Evolutionary conservation across 2,888 invertebrate species (phyloP), one percentile per base, ranked within the genome.

Genomic region (Tricholauxania praeusta): DNA sequence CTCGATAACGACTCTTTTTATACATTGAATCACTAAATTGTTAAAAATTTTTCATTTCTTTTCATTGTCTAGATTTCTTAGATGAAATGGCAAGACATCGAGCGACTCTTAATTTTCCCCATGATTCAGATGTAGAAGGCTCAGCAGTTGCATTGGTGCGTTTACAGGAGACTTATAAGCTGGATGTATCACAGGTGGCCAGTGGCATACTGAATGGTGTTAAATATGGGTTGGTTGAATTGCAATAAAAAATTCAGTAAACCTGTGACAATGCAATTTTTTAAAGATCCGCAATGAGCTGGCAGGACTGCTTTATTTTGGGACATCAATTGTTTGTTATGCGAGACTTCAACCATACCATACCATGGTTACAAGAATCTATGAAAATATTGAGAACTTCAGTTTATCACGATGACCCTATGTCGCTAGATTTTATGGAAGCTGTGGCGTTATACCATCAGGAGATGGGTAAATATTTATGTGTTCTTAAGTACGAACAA

Each of bases 231-330:
- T 91, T 82, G 80, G 81, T 67, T 63, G n/a, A 28, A n/a, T 47
- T 65, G 17, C 32, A 14, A 32, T 3, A 39, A 49, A 60, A 19
- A 55, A 28, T 14, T 63, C 17, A 52, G 51, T 62, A 47, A 60
- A 74, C 57, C 60, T 70, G 22, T 28, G 17, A 32, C 17, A 51
- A 67, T 72, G 14, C 15, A 19, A 22, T 22, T 1, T 12, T 12
- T 1, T 19, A 22, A 64, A 91, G 92, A 78, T 88, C 91, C 0
- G 90, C 92, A 73, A 90, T 93, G 89, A 88, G 91, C 85, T 96
- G 97, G 62, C 93, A 94, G 74, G 99, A 99, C 86, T 98, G 99
- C 84, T 99, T 95, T 89, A 97, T 98, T 87, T 90, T 99, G 15
- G 99, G 98, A 4, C 91, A 96, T 74, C 94, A 96, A 77, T 91